Base-by-base conservation (phyloP, 2,113 vertebrate species). In the Conger conger region DNA sequence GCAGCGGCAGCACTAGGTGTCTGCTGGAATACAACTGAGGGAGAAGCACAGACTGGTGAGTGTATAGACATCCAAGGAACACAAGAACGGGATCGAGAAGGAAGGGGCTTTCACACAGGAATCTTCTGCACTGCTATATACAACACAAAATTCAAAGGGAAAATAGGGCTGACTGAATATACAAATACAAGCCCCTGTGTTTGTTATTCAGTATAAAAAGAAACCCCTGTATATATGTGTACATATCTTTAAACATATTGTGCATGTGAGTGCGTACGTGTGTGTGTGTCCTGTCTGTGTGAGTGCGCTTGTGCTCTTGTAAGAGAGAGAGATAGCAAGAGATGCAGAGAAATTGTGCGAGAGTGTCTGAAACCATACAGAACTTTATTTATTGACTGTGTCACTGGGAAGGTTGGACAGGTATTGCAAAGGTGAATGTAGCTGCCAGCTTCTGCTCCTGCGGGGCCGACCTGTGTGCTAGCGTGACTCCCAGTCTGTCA, bases 81-180 rank as follows among this genome's bases (percentile, higher is more conserved):
- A 35, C 1, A 57, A 20, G 80, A 54, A 35, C 40, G 11, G 36
- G 37, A 40, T 27, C 9, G 38, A 76, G 27, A 81, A 5, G 36
- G 20, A 57, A 23, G 27, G 57, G 33, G 36, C 35, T 60, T 37
- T 85, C 83, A 8, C 20, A 76, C 87, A 30, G 79, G 86, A 87
- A 84, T 79, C 89, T 89, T 90, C 92, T 90, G 88, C 76, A 68
- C 91, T 88, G 87, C 89, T 86, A 79, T 84, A 91, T 86, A 90
- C 73, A 87, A 85, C 78, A 91, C 88, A 89, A 63, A 85, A 90
- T 88, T 92, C 92, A 90, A 91, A 91, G 95, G 95, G 94, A 94
- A 93, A 93, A 96, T 93, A 95, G 95, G 95, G 95, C 94, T 95
- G 92, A 91, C 93, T 94, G 94, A 94, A 94, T 90, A 91, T 86